Evolutionary conservation across 2,113 vertebrate species (phyloP), one percentile per base, ranked within the genome.

Genomic region (Riparia riparia): DNA sequence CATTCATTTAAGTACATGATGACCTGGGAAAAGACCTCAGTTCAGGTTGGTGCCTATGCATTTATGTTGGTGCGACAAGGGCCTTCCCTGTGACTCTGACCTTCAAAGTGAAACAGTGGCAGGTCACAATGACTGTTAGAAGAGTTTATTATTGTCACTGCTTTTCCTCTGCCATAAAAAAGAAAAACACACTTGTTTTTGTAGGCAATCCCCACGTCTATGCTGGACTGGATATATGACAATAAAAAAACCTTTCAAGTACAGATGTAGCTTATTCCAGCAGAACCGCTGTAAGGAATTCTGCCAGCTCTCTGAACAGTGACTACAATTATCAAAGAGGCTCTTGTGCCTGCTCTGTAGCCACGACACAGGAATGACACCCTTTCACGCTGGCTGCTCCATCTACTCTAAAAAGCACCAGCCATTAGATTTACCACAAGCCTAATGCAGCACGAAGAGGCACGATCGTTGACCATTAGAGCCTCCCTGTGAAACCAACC

Each of bases 201-300:
- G 44, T 14, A 73, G 42, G 58, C 39, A 83, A 58, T 17, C 25
- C 31, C n/a, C 37, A n/a, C 7, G 9, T 32, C 63, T 57, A 5
- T 5, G 13, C 56, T 71, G 29, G 47, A 39, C 12, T 0, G 0
- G 39, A 8, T 32, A 32, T 2, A 7, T 2, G 17, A 57, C 14
- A 49, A 73, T 6, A 51, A 85, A 69, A 69, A 89, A 78, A 57
- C 14, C 57, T 63, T 26, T 58, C 26, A 86, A 77, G 58, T 50
- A 50, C 42, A 63, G 25, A 86, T 16, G 47, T 10, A 34, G 37
- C 14, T 80, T 80, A 61, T 80, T 82, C 37, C 74, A 82, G 49
- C 24, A 88, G 58, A 92, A 80, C 41, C 29, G 49, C 37, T 6
- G 37, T 1, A 66, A 60, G 24, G 80, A 77, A 76, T 56, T 39